These are phyloP conservation scores for Laupala kohalensis DNA, from an alignment of 1,140 invertebrate species.

Conservation along the genomic window DNA sequence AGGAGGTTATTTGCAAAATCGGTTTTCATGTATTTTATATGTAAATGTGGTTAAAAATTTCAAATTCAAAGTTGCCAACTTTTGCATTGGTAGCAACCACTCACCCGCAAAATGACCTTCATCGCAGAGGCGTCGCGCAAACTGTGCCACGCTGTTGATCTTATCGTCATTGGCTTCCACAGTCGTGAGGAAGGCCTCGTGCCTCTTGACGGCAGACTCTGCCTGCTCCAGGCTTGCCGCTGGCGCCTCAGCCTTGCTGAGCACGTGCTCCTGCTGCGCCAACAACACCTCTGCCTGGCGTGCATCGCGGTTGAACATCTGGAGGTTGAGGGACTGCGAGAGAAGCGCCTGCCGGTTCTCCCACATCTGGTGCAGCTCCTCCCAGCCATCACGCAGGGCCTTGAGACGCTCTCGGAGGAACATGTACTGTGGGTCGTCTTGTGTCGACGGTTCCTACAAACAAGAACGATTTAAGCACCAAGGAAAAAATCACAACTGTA, in stretches of 20 bases:
- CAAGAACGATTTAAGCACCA: too few species aligned
- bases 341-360: slow-evolving; percentile 91
- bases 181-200: slow-evolving; percentile 97
- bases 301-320: slow-evolving; percentile 93
- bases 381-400: slow-evolving; percentile 96
- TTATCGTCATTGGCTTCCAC: slow-evolving; percentile 99
- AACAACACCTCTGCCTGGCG: slow-evolving; percentile 94
- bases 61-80: too few species aligned
- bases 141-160: slow-evolving; percentile 88
- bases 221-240: slow-evolving; percentile 84
- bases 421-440: slow-evolving; percentile 97
- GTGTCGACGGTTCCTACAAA: slow-evolving; percentile 53
- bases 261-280: slow-evolving; percentile 92
- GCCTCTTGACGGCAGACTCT: slow-evolving; percentile 91
- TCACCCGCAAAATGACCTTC: slow-evolving; percentile 59
- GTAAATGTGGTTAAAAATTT: too few species aligned
- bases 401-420: slow-evolving; percentile 92
- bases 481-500: too few species aligned
- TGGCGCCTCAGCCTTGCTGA: slow-evolving; percentile 91
- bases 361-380: slow-evolving; percentile 99
- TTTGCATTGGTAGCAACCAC: too few species aligned
- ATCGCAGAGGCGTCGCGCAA: slow-evolving; percentile 77
- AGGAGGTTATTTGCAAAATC: too few species aligned
- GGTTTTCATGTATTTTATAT: too few species aligned
- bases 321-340: slow-evolving; percentile 85